phyloP scores from a whole-genome alignment of 2,888 invertebrate species.

The Kuschelorhynchus macadamiae region DNA sequence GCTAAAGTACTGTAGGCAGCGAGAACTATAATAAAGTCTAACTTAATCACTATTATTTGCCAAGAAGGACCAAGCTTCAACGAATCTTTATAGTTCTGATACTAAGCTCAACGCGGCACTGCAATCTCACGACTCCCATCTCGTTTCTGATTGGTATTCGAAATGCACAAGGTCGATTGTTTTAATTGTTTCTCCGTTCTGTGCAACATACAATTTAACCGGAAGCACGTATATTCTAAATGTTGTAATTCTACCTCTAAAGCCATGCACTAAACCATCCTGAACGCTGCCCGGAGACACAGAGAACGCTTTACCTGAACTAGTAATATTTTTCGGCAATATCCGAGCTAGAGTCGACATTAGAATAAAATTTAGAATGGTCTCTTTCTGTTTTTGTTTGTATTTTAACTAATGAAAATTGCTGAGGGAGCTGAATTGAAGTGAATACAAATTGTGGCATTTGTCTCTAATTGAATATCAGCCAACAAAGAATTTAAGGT shows the following conservation, averaged over 20 bases:
- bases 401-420: conserved; percentile 47
- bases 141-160: conserved; percentile 59
- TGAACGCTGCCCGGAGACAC: conserved; percentile 42
- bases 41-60: too few relatives aligned
- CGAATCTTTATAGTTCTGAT: conserved; percentile 7
- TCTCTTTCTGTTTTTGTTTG: conserved; percentile 46
- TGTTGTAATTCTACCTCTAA: conserved; percentile 58
- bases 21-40: too few relatives aligned
- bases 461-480: conserved; percentile 21
- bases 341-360: conserved; percentile 44
- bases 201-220: conserved; percentile 53
- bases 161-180: conserved; percentile 59
- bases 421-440: conserved; percentile 35
- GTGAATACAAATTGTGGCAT: conserved; percentile 43
- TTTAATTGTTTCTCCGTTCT: conserved; percentile 60
- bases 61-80: not conserved
- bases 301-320: conserved; percentile 45
- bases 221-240: conserved; percentile 59
- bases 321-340: conserved; percentile 47
- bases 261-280: conserved; percentile 53
- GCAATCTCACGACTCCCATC: conserved; percentile 25
- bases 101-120: conserved; percentile 17
- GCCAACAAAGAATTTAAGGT: not conserved
- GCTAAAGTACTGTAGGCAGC: too few relatives aligned
- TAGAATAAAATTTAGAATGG: conserved; percentile 48